Conservation (phyloP, 2,888 invertebrate species). For the Oxystoma pomonae region DNA sequence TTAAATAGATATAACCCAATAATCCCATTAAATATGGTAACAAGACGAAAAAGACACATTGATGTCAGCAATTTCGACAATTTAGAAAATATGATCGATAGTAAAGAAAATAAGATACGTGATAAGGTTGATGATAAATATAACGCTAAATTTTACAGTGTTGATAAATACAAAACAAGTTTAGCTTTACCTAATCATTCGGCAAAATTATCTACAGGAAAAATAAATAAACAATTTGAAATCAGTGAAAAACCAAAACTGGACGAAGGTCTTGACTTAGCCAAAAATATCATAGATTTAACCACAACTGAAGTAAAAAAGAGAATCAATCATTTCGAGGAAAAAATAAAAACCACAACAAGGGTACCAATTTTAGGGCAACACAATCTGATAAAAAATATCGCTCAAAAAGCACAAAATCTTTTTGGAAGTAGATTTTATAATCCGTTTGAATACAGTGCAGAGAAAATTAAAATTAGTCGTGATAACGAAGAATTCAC, state of each 20-base stretch:
- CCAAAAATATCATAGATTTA: constrained; percentile 16
- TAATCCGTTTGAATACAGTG: too few species aligned
- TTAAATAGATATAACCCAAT: constrained; percentile 14
- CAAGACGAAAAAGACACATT: background rate
- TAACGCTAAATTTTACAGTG: background rate
- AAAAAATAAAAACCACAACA: background rate
- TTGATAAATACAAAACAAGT: background rate
- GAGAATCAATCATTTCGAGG: background rate
- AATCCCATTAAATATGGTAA: background rate
- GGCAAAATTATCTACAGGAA: background rate
- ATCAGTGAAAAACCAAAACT: constrained; percentile 8
- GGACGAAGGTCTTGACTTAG: constrained; percentile 14
- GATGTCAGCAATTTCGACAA: background rate
- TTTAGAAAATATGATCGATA: constrained; percentile 3
- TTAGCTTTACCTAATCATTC: background rate
- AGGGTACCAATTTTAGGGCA: background rate
- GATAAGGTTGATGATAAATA: background rate
- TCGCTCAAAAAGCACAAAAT: too few species aligned
- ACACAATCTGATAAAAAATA: background rate
- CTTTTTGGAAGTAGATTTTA: too few species aligned
- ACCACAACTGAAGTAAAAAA: background rate
- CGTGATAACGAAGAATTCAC: too few species aligned
- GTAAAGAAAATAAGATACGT: constrained; percentile 7
- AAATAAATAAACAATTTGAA: constrained; percentile 10
- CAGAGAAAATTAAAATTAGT: too few species aligned